phyloP scores from a whole-genome alignment of 2,888 invertebrate genomes.

The Melanargia galathea region DNA sequence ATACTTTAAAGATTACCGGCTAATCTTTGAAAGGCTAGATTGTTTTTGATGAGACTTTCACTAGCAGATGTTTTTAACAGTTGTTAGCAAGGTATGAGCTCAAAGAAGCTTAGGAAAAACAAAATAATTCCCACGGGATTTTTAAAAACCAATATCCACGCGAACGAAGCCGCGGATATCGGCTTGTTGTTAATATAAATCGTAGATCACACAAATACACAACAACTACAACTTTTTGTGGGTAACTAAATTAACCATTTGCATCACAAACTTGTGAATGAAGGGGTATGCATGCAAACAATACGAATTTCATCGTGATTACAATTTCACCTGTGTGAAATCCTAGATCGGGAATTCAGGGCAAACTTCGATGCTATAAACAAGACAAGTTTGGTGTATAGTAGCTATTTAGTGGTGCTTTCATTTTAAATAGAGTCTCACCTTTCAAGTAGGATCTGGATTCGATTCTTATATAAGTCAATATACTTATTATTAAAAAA shows the following conservation, averaged over 20 bases:
- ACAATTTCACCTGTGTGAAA: slow-evolving; percentile 22
- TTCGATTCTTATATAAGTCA: too few species aligned
- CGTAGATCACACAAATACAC: not conserved
- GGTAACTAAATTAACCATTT: slow-evolving; percentile 19
- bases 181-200: not conserved
- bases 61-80: too few species aligned
- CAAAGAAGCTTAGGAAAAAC: too few species aligned
- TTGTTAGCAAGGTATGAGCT: too few species aligned
- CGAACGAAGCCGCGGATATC: too few species aligned
- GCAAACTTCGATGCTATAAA: slow-evolving; percentile 19
- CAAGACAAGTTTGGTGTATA: slow-evolving; percentile 17
- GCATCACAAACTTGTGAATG: slow-evolving; percentile 14
- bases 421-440: not conserved
- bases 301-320: slow-evolving; percentile 26
- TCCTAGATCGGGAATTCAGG: slow-evolving; percentile 6
- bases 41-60: too few species aligned
- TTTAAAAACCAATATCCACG: too few species aligned
- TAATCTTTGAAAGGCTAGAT: too few species aligned
- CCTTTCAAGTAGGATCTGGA: too few species aligned
- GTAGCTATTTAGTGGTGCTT: not conserved
- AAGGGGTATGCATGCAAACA: slow-evolving; percentile 19
- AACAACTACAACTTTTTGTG: not conserved
- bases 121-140: too few species aligned
- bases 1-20: too few species aligned
- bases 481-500: too few species aligned